Evolutionary conservation across 1,140 invertebrate species (phyloP).

Genomic region (Glossosoma conforme): DNA sequence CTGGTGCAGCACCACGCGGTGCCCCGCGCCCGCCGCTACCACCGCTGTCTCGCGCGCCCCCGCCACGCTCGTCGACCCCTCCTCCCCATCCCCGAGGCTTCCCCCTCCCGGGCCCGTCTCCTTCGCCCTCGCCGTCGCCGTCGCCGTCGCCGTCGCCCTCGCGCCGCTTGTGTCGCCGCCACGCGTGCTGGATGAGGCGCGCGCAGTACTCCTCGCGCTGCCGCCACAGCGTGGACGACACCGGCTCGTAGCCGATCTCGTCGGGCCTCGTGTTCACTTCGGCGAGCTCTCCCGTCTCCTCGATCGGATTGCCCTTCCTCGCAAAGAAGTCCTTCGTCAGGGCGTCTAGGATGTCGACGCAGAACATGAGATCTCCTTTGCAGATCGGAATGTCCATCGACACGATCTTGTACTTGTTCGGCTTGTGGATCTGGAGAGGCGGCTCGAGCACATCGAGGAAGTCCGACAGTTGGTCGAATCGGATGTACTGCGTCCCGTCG

Average conservation of each 20-base stretch:
- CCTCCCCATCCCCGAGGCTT: conserved; percentile 74
- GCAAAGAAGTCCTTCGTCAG: conserved; percentile 95
- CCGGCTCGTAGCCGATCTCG: conserved; percentile 83
- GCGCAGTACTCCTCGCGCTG: conserved; percentile 96
- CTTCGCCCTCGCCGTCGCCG: conserved; percentile 36
- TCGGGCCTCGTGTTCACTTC: conserved; percentile 75
- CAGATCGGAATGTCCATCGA: conserved; percentile 98
- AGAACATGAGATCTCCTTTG: conserved; percentile 94
- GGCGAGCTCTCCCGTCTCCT: conserved; percentile 77
- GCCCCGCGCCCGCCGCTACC: conserved; percentile 75
- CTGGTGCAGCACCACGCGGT: conserved; percentile 84
- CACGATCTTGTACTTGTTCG: conserved; percentile 98
- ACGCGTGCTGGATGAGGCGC: conserved; percentile 89
- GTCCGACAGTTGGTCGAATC: conserved; percentile 87
- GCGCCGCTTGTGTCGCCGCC: conserved; percentile 78
- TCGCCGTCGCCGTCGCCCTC: conserved; percentile 51
- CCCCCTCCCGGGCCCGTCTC: conserved; percentile 40
- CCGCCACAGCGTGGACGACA: conserved; percentile 88
- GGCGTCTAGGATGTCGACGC: conserved; percentile 95
- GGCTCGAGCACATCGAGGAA: conserved; percentile 93
- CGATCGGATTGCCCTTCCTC: conserved; percentile 87
- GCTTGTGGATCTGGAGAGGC: conserved; percentile 93
- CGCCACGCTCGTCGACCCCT: conserved; percentile 47
- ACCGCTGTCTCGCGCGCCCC: conserved; percentile 67
- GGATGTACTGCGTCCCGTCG: conserved; percentile 94